Base-by-base conservation (phyloP, 2,113 vertebrate species). In the Sander lucioperca region DNA sequence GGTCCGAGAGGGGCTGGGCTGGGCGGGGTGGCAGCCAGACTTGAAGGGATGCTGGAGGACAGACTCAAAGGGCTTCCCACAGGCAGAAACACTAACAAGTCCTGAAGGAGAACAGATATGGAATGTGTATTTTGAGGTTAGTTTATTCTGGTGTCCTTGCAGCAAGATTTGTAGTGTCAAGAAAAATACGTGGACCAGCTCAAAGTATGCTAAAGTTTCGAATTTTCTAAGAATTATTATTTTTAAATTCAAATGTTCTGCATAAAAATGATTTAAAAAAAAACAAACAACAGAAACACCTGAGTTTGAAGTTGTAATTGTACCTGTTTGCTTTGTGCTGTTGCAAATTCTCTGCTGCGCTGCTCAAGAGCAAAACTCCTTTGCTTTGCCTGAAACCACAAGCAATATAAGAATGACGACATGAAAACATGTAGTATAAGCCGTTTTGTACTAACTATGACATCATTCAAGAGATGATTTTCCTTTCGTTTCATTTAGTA, bases 41-140 rank as follows among this genome's bases (percentile, higher is more conserved):
- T 99, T 86, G 98, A 99, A 68, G 98, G 98, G 86, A 99, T 96
- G 50, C 98, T 99, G 91, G 97, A 99, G 83, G 98, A 99, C 86
- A 99, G 96, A 94, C 98, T 99, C 91, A 99, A 86, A 0, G 98
- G 98, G 90, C 97, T 99, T 71, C 98, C 97, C 86, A 97, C 97
- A 0, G 98, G 98, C 82, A 99, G 95, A 92, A 97, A 97, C 86
- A 97, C 97, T 94, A 98, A 89, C 92, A 98, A 79, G 86, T 99
- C 98, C 98, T 99, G 92, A 51, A 80, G 82, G 45, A 47, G 12
- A 76, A 18, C 51, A 0, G n/a, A 54, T 6, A 16, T 4, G 19
- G 10, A n/a, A 74, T 0, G 23, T 30, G 18, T 23, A 14, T 19
- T 3, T 7, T 3, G 3, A 36, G 19, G 33, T n/a, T 18, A 25